phyloP scores from a whole-genome alignment of 2,797 vertebrate genomes.

The Artibeus lituratus region DNA sequence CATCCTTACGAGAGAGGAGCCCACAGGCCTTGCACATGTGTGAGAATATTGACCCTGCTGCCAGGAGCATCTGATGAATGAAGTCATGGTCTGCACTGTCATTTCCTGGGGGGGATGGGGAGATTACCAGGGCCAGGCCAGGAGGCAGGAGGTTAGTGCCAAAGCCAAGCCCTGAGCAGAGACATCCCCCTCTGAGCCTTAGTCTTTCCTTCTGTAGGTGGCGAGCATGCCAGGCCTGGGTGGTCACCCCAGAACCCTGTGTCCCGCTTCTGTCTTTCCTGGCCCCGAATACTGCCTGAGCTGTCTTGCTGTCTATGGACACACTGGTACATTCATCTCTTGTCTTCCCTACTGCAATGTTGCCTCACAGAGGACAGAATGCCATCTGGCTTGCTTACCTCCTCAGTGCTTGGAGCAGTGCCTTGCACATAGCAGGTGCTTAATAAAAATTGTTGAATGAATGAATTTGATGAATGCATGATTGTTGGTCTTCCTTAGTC shows the following conservation, averaged over 20 bases:
- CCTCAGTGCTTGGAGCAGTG: accelerated
- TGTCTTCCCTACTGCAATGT: not conserved
- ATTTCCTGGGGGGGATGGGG: not conserved
- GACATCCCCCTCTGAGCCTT: not conserved
- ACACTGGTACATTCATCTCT: too few relatives aligned
- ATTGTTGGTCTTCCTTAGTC: not conserved
- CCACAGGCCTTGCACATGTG: accelerated
- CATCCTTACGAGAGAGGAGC: not conserved
- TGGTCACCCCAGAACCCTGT: accelerated
- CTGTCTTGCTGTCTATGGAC: accelerated
- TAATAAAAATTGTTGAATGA: not conserved
- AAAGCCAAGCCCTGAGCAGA: not conserved
- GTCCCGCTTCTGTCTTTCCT: not conserved
- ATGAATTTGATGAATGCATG: not conserved
- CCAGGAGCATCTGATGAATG: not conserved
- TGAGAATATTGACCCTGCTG: too few relatives aligned
- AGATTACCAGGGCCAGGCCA: not conserved
- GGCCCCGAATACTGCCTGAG: not conserved
- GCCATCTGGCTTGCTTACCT: not conserved
- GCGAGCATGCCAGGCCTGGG: accelerated
- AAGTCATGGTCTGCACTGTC: too few relatives aligned
- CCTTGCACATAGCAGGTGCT: not conserved
- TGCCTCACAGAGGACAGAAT: not conserved
- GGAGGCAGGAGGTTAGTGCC: not conserved
- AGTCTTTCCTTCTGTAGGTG: not conserved